phyloP scores from a whole-genome alignment of 2,888 invertebrate genomes.

The Conops quadrifasciatus region DNA sequence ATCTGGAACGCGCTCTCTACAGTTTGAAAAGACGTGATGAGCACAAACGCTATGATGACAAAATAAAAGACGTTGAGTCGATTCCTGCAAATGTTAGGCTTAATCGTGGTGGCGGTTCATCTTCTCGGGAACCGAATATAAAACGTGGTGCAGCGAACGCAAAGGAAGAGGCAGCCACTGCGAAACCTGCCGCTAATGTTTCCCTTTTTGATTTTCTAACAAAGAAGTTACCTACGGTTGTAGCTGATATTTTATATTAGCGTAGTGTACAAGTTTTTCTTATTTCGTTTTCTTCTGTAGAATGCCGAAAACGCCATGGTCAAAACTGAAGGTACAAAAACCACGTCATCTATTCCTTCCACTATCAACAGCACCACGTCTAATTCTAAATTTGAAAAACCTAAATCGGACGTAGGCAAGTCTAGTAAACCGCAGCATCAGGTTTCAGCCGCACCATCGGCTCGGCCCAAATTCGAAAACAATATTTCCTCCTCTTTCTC shows the following conservation, averaged over 20 bases:
- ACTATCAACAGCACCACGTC: conserved; percentile 11
- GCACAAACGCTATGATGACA: conserved; percentile 56
- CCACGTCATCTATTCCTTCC: conserved; percentile 34
- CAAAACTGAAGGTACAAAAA: conserved; percentile 35
- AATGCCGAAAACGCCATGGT: not conserved
- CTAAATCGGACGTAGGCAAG: conserved; percentile 34
- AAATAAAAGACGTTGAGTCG: conserved; percentile 38
- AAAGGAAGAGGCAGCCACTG: conserved; percentile 70
- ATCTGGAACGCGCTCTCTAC: conserved; percentile 76
- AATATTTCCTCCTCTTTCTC: conserved; percentile 65
- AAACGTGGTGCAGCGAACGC: conserved; percentile 56
- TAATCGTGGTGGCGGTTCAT: conserved; percentile 49
- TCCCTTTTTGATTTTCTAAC: conserved; percentile 85
- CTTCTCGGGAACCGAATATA: conserved; percentile 57
- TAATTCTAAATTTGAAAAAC: conserved; percentile 35
- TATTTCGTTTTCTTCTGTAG: conserved; percentile 10
- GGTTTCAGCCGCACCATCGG: conserved; percentile 31
- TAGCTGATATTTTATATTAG: conserved; percentile 4
- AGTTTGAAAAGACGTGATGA: conserved; percentile 71
- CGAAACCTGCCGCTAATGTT: conserved; percentile 81
- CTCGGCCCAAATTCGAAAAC: conserved; percentile 60
- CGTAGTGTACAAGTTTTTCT: conserved; percentile 9
- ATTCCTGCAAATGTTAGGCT: conserved; percentile 6
- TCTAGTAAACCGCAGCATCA: conserved; percentile 39
- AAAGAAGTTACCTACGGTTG: conserved; percentile 71